These are phyloP conservation scores for Spinus olivaceus DNA, from an alignment of 2,797 vertebrate species.

Conservation along the genomic window DNA sequence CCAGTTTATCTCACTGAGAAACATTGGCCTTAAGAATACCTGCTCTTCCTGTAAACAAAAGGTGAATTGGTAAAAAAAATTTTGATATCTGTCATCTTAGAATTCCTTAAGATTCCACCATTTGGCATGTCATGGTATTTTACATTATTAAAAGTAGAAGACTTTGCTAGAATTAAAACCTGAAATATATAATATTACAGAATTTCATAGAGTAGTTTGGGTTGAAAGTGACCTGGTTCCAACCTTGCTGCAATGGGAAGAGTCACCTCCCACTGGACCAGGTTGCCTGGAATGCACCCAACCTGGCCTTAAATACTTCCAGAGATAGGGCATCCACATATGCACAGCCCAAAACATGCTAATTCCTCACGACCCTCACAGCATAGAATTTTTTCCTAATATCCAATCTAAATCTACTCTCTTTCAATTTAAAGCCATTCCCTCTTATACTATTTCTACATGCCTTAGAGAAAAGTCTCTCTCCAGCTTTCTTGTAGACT, in stretches of 20 bases:
- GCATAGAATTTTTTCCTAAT: neutral
- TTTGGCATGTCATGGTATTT: neutral
- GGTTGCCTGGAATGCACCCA: accelerated
- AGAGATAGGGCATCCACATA: neutral
- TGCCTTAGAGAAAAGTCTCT: neutral
- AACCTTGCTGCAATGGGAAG: neutral
- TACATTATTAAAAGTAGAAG: neutral
- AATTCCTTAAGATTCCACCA: neutral
- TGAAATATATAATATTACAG: neutral
- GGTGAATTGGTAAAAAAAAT: accelerated
- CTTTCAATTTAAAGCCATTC: neutral
- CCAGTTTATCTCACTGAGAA: neutral
- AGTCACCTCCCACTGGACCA: neutral
- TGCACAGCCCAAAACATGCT: accelerated
- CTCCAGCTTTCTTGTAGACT: neutral
- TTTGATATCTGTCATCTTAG: neutral
- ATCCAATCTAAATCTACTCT: neutral
- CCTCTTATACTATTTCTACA: neutral
- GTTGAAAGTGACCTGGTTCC: neutral
- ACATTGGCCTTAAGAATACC: neutral
- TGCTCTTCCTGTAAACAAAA: neutral
- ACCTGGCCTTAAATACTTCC: too few species aligned
- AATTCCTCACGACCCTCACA: neutral
- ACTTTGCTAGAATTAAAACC: neutral
- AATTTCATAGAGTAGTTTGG: neutral